Evolutionary conservation across 2,113 vertebrate genomes (phyloP), one percentile per base, ranked within the genome.

Genomic region (Petrocephalus microphthalmus): DNA sequence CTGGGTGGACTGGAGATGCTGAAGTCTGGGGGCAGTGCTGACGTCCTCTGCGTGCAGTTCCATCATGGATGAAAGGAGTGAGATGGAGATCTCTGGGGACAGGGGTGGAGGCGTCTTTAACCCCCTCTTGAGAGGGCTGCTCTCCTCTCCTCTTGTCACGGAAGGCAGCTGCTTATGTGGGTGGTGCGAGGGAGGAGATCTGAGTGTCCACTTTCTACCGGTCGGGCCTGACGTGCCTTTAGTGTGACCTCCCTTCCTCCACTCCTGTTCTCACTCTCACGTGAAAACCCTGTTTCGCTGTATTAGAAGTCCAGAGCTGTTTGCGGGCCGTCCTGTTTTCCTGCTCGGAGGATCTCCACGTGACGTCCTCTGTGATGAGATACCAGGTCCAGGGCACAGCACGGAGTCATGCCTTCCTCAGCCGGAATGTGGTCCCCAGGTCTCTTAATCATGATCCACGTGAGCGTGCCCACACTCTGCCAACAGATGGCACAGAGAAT

Each of bases 401-500:
- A 33, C 29, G 29, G 52, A 54, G 84, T 33, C 84, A 37, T 37
- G 15, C 67, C 67, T 17, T 74, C 29, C 13, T 6, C 25, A 53
- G 84, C 25, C n/a, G 13, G 47, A 19, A 25, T 10, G 3, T 37
- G 15, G 51, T 37, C 25, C 17, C 11, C 17, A 29, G 11, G 5
- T n/a, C 37, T 17, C 29, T 29, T 42, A 25, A 64, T 64, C 60
- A 64, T 64, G 3, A 20, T 22, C 87, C 19, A 81, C 57, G 78
- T 87, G 45, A 89, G 53, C 56, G 10, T 37, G 83, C 29, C 57
- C 20, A 87, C 25, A 82, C 52, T n/a, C 85, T 81, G 11, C 67
- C 29, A 37, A 56, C 67, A 83, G 85, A 89, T 87, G 52, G 84
- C 22, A 17, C 11, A 52, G 53, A 57, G 87, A 33, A 87, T 13